These are phyloP conservation scores for Proales similis DNA, from an alignment of 1,140 invertebrate species.

Conservation along the genomic window DNA sequence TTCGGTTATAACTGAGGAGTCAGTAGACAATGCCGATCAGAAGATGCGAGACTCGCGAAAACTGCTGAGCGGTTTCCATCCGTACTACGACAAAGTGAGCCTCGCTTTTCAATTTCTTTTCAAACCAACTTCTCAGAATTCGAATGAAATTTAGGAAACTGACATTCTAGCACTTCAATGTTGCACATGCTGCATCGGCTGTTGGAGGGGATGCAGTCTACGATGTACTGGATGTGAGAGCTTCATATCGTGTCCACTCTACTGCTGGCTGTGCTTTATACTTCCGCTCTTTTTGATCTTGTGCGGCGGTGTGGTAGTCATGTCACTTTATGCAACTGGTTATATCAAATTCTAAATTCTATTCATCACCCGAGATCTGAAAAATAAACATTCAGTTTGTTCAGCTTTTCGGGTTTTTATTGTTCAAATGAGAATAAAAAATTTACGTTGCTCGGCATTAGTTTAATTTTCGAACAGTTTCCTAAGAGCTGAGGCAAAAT, in stretches of 20 bases:
- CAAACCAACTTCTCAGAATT: not conserved
- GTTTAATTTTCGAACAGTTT: too few species aligned
- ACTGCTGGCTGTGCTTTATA: constrained; percentile 24
- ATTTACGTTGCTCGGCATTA: too few species aligned
- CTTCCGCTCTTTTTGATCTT: constrained; percentile 6
- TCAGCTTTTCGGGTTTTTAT: too few species aligned
- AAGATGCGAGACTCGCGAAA: too few species aligned
- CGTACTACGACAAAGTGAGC: constrained; percentile 8
- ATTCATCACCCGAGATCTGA: too few species aligned
- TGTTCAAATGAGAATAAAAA: too few species aligned
- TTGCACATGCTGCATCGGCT: constrained; percentile 34
- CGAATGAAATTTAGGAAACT: not conserved
- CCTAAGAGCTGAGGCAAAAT: too few species aligned
- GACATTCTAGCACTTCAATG: constrained; percentile 31
- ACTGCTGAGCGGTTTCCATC: constrained; percentile 19
- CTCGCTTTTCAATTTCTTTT: not conserved
- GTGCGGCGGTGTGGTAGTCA: not conserved
- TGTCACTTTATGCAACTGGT: constrained; percentile 6
- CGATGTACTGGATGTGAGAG: constrained; percentile 31
- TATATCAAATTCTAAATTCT: constrained; percentile 12
- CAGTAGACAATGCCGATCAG: too few species aligned
- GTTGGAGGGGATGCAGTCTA: constrained; percentile 13
- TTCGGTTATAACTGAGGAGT: too few species aligned
- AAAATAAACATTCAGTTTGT: too few species aligned
- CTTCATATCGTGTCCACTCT: constrained; percentile 37